Evolutionary conservation across 2,113 vertebrate species (phyloP), one percentile per base, ranked within the genome.

Genomic region (Epinephelus fuscoguttatus): DNA sequence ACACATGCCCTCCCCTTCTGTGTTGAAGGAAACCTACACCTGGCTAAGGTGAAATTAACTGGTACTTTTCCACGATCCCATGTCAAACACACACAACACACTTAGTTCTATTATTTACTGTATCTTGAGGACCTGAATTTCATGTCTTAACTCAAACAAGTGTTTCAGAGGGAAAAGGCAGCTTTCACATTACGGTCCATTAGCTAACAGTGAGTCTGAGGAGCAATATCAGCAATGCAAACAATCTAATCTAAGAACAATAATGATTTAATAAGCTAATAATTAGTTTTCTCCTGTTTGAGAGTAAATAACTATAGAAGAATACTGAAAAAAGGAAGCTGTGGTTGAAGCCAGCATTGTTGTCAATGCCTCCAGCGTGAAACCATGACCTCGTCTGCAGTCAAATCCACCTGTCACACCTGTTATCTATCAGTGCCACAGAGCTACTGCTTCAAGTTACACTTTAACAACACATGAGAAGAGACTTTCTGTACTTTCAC

Each of bases 381-480:
- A 52, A 73, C 68, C 42, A 13, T n/a, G 67, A 85, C 25, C 70
- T 82, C 19, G 23, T 62, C 80, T 14, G 13, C 47, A 69, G 70
- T 25, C 50, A 40, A 12, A 78, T 30, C 17, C 91, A 91, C 85
- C 91, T 86, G 87, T 85, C 70, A 71, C 89, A 90, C 91, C 87
- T 93, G 88, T 90, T 82, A 82, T 74, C 77, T 27, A 30, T 52
- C 49, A 56, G 56, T 40, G 61, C 33, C 23, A 14, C 78, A 61
- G 27, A 19, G n/a, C 25, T 14, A 3, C 74, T 57, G 30, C 64
- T 37, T 89, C 63, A 11, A 47, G 67, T 91, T 84, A 78, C 81
- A 67, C 69, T 84, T 84, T 73, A 82, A 70, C 76, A 53, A 33
- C 45, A 45, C 1, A 40, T 1, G 23, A 67, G 68, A 62, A 23